A percentile compares a stretch with the other conserved stretches of the same genome.
Conservation (phyloP, 2,888 invertebrate genomes). For the Dicranocentrus wangi region DNA sequence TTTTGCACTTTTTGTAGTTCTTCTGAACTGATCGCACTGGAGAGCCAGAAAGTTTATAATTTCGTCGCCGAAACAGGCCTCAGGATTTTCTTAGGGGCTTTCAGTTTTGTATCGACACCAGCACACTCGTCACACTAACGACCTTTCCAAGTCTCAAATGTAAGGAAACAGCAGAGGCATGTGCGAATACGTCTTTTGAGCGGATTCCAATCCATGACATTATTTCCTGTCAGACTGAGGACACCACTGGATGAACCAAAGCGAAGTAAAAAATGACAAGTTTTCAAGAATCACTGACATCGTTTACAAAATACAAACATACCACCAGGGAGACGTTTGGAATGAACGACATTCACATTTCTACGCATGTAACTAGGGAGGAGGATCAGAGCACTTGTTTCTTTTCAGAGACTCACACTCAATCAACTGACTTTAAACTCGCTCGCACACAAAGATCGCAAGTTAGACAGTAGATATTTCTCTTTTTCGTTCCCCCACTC, state of each 20-base stretch:
- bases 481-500: constrained; percentile 22
- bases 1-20: too few relatives aligned
- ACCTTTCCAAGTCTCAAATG: not conserved
- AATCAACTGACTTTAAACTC: constrained; percentile 21
- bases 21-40: too few relatives aligned
- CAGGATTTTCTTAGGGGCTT: too few relatives aligned
- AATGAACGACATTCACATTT: constrained; percentile 9
- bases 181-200: not conserved
- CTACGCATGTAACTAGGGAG: constrained; percentile 9
- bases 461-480: constrained; percentile 31
- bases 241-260: not conserved
- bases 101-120: too few relatives aligned
- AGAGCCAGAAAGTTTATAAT: too few relatives aligned
- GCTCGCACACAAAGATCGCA: constrained; percentile 52
- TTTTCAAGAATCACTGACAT: constrained; percentile 32
- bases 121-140: not conserved
- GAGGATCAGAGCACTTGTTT: constrained; percentile 55
- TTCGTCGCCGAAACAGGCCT: too few relatives aligned
- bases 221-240: constrained; percentile 12
- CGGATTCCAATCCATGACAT: constrained; percentile 1
- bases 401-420: constrained; percentile 40
- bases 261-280: constrained; percentile 15
- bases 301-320: constrained; percentile 40
- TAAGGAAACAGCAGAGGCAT: too few relatives aligned
- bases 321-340: constrained; percentile 34